Evolutionary conservation across 2,113 vertebrate genomes (phyloP).

Genomic region (Oophaga pumilio): DNA sequence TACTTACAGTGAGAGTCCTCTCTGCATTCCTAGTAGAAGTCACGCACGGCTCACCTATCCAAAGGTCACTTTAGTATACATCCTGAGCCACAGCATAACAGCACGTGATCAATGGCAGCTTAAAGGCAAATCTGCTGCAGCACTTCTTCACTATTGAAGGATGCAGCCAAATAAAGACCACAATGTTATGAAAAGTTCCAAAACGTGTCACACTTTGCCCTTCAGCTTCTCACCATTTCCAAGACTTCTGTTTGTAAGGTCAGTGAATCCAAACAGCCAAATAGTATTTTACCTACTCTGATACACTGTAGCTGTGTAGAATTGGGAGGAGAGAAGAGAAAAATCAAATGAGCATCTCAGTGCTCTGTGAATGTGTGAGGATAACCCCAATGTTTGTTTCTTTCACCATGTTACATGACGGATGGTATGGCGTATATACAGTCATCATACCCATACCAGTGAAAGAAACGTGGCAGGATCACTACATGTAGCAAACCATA

Average conservation of each 20-base stretch:
- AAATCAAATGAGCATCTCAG: not conserved
- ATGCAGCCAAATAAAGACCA: not conserved
- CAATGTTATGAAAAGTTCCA: not conserved
- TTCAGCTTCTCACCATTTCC: not conserved
- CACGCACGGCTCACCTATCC: constrained; percentile 24
- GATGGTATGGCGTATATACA: too few relatives aligned
- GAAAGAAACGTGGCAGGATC: too few relatives aligned
- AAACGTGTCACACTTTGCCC: not conserved
- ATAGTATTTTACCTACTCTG: too few relatives aligned
- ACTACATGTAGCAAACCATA: too few relatives aligned
- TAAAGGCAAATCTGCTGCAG: not conserved
- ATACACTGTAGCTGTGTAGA: too few relatives aligned
- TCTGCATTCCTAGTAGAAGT: constrained; percentile 20
- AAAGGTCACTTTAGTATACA: not conserved
- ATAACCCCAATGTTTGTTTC: not conserved
- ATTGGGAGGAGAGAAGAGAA: too few relatives aligned
- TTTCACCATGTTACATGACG: too few relatives aligned
- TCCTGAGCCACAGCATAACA: not conserved
- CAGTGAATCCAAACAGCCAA: too few relatives aligned
- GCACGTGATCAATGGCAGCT: not conserved
- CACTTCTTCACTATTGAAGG: not conserved
- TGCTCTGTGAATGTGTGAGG: not conserved
- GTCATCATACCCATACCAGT: too few relatives aligned
- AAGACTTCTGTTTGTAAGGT: not conserved
- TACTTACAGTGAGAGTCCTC: not conserved